Percentiles rank a stretch among this genome's conserved stretches.
These are phyloP conservation scores for Apocheima hispidaria DNA, from an alignment of 2,888 invertebrate genomes.

Conservation along the genomic window DNA sequence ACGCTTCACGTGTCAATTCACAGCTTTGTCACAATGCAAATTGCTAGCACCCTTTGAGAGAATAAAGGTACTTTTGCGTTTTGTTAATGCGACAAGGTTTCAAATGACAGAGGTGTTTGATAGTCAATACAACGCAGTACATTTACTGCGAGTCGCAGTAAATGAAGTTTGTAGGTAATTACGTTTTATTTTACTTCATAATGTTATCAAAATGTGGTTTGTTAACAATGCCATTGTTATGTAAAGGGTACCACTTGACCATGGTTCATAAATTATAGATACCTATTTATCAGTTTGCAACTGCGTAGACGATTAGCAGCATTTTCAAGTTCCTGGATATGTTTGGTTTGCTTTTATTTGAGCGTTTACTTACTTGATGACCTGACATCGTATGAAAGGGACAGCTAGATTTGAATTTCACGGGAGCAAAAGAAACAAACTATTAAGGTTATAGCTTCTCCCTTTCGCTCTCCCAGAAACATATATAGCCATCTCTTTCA, in stretches of 20 bases:
- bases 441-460: too few species aligned
- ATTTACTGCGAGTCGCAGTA: conserved; percentile 16
- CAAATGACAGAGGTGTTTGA: neutral
- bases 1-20: neutral
- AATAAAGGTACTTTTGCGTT: neutral
- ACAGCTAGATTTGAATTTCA: too few species aligned
- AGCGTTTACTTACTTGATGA: too few species aligned
- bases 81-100: conserved; percentile 8
- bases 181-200: conserved; percentile 20
- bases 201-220: conserved; percentile 21
- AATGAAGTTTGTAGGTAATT: conserved; percentile 6
- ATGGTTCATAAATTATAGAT: neutral
- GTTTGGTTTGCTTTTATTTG: too few species aligned
- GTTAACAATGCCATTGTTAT: conserved; percentile 17
- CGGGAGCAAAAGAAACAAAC: too few species aligned
- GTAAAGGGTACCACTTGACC: neutral
- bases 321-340: too few species aligned
- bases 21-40: conserved; percentile 7
- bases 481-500: too few species aligned
- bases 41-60: neutral
- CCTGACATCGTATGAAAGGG: too few species aligned
- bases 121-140: conserved; percentile 9
- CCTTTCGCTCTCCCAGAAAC: too few species aligned
- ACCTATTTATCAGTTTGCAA: neutral
- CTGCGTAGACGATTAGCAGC: too few species aligned